Evolutionary conservation across 2,113 vertebrate genomes (phyloP).

Genomic region (Numenius arquata): DNA sequence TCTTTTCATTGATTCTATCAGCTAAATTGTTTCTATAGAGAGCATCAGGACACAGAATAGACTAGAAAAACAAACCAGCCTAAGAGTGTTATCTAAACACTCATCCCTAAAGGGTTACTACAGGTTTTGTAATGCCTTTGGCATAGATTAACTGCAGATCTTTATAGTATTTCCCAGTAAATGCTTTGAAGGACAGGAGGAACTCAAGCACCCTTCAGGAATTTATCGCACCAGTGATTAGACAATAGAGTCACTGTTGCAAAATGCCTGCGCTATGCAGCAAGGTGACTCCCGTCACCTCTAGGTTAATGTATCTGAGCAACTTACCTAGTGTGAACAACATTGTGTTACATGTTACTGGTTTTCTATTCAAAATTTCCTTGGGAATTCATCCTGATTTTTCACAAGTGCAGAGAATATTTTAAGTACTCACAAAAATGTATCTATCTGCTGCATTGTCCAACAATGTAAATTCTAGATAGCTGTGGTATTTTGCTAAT

Average conservation of each 20-base stretch:
- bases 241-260: background rate
- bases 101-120: background rate
- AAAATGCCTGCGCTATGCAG: background rate
- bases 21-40: conserved; percentile 45
- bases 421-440: background rate
- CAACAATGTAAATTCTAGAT: background rate
- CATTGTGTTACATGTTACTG: background rate
- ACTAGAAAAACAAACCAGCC: conserved; percentile 1
- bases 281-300: background rate
- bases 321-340: background rate
- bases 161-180: background rate
- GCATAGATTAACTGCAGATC: background rate
- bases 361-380: background rate
- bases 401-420: background rate
- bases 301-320: background rate
- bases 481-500: background rate
- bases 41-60: conserved; percentile 16
- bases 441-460: background rate
- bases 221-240: background rate
- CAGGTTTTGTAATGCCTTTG: background rate
- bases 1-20: conserved; percentile 62
- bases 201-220: background rate
- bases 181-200: conserved; percentile 3
- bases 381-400: background rate
- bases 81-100: conserved; percentile 7